These are phyloP conservation scores for Collichthys lucidus DNA, from an alignment of 2,113 vertebrate species.

Conservation along the genomic window DNA sequence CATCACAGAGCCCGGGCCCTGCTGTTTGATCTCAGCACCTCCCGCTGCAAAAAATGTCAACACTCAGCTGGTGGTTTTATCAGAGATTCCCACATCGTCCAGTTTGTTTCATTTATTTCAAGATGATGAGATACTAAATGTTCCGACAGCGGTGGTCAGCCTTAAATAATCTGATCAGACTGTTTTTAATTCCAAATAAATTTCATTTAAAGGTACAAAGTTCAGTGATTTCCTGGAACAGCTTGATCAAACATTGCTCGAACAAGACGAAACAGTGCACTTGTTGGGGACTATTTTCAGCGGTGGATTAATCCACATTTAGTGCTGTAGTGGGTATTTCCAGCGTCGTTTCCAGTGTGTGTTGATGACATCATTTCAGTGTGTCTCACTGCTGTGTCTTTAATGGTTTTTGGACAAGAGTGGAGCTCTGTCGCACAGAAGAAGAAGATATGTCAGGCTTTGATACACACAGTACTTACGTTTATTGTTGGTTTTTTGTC, in stretches of 20 bases:
- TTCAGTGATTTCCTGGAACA: not conserved
- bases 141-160: too few species aligned
- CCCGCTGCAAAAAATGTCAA: constrained; percentile 36
- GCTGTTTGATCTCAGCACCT: constrained; percentile 86
- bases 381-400: not conserved
- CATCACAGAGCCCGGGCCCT: constrained; percentile 86
- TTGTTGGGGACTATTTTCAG: not conserved
- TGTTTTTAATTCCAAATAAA: too few species aligned
- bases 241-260: not conserved
- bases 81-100: not conserved
- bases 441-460: too few species aligned
- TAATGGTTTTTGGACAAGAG: too few species aligned
- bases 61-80: constrained; percentile 14
- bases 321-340: not conserved
- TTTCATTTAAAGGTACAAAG: not conserved
- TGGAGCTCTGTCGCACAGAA: too few species aligned
- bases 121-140: not conserved
- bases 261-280: too few species aligned
- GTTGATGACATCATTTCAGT: not conserved
- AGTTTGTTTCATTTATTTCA: not conserved
- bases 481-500: too few species aligned
- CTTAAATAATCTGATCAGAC: too few species aligned
- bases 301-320: not conserved
- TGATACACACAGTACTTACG: too few species aligned
- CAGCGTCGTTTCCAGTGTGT: not conserved